phyloP scores from a whole-genome alignment of 2,797 vertebrate species.

The Rhynchotus rufescens region DNA sequence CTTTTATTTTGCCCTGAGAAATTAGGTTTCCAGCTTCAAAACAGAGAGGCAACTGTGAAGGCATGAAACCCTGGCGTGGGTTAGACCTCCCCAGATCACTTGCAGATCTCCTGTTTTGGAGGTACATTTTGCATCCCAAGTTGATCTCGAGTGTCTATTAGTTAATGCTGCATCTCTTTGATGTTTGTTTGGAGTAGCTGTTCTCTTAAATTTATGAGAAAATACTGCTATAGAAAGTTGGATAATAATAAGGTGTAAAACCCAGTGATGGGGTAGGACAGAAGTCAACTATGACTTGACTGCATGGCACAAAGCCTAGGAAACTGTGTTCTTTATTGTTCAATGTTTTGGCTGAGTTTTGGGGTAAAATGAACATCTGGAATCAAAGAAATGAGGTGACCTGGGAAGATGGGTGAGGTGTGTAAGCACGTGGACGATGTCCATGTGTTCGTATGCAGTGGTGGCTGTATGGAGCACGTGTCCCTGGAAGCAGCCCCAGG shows the following conservation, averaged over 20 bases:
- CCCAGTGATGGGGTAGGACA: background rate
- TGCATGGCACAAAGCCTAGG: background rate
- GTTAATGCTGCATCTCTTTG: background rate
- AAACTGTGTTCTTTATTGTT: background rate
- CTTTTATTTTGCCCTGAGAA: conserved; percentile 64
- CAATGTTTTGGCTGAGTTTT: background rate
- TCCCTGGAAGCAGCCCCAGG: background rate
- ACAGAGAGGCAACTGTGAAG: conserved; percentile 30
- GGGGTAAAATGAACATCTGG: background rate
- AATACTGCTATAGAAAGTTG: conserved; percentile 16
- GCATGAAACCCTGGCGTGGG: background rate
- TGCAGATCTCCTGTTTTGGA: background rate
- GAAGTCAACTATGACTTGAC: conserved; percentile 3
- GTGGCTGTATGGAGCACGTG: background rate
- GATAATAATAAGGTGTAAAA: conserved; percentile 38
- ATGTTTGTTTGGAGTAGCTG: background rate
- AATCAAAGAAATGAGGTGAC: background rate
- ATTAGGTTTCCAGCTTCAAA: conserved; percentile 48
- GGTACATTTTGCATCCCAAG: background rate
- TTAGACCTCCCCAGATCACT: background rate
- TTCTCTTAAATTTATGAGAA: conserved; percentile 22
- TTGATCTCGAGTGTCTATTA: background rate
- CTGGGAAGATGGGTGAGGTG: background rate
- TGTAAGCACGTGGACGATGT: accelerated
- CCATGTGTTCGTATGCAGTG: accelerated